Evolutionary conservation across 2,888 invertebrate species (phyloP), one percentile per base, ranked within the genome.

Genomic region (Linyphia triangularis): DNA sequence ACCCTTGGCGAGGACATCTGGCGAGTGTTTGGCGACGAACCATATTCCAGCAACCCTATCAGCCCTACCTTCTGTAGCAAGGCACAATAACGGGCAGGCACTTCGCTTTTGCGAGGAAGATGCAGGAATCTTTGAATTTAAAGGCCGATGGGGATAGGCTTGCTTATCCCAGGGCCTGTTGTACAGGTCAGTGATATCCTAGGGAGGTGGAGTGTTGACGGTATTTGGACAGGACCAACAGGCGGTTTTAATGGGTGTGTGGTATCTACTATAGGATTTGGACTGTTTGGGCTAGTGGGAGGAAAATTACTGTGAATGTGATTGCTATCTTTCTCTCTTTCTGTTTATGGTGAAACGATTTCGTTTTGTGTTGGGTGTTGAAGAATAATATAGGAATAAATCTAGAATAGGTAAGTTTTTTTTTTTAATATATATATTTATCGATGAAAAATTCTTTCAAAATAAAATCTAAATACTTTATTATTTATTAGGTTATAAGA

Each of bases 21-120:
- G 79, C 79, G 51, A 67, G 22, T 16, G 43, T 33, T 30, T 19
- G 65, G 7, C 9, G 30, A 40, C 10, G 13, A 37, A 40, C 30
- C 26, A 13, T 24, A 19, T 40, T 33, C 81, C n/a, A 24, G 82
- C 82, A 82, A 82, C 82, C 82, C 82, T 82, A 9, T n/a, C 30
- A 10, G 40, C 30, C 43, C 82, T 63, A 72, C 82, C 82, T 82
- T 82, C 72, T 30, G 61, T 30, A 72, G 82, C 63, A 13, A 13
- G 16, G 51, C 51, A 63, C 24, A 63, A 63, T 82, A 82, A 82
- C 82, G 61, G 79, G 72, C 72, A 63, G 28, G 37, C 69, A 28
- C 72, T 82, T 61, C 40, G 22, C 43, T 28, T 59, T 26, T 59
- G 79, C 19, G n/a, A n/a, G n/a, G 82, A 82, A 72, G 82, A 82